These are phyloP conservation scores for Stegodyphus dumicola DNA, from an alignment of 1,140 invertebrate species.

Conservation along the genomic window DNA sequence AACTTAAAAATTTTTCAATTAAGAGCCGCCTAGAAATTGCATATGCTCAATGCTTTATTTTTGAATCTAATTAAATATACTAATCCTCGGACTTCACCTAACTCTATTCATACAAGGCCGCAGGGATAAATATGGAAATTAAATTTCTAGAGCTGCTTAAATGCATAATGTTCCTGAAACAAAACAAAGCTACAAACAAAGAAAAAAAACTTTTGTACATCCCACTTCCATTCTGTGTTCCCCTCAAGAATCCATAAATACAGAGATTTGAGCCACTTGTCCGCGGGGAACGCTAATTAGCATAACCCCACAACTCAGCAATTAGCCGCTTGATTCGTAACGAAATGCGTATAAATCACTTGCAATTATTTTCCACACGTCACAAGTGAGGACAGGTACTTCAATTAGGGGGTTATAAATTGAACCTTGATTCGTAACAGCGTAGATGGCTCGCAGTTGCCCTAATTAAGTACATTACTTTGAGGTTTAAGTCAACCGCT, in stretches of 20 bases:
- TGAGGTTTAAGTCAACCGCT: conserved; percentile 40
- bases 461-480: conserved; percentile 39
- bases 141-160: no score
- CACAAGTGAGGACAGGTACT: conserved; percentile 42
- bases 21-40: no score
- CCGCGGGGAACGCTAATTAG: background rate
- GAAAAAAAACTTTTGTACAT: background rate
- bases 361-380: conserved; percentile 47
- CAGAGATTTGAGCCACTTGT: background rate
- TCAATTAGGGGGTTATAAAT: conserved; percentile 50
- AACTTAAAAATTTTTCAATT: no score
- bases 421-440: conserved; percentile 18
- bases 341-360: conserved; percentile 47
- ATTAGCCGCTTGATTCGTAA: conserved; percentile 40
- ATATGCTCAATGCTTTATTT: no score
- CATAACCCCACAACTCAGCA: conserved; percentile 24
- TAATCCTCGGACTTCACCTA: no score
- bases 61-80: no score
- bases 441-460: background rate
- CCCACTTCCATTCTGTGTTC: background rate
- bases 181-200: no score
- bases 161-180: no score
- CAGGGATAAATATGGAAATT: no score
- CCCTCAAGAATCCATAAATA: conserved; percentile 2
- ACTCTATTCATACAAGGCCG: no score